A percentile compares a stretch with the other conserved stretches of the same genome.
Conservation (phyloP, 2,797 vertebrate genomes). For the Chaetophractus vellerosus region DNA sequence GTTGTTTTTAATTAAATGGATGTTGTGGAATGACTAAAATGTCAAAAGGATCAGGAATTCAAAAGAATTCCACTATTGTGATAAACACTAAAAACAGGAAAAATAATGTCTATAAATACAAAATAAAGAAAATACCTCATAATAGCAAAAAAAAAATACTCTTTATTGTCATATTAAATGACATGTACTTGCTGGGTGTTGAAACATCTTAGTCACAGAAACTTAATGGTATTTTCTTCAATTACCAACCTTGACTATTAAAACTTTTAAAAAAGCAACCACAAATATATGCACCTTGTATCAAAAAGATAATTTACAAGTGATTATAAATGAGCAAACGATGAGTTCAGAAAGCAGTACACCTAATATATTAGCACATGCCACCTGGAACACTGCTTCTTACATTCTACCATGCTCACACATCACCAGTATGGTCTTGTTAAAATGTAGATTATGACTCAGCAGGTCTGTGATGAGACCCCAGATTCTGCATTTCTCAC, state of each 20-base stretch:
- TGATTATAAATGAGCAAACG: neutral
- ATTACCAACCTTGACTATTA: neutral
- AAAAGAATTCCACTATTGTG: neutral
- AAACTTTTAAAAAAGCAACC: neutral
- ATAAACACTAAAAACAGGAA: neutral
- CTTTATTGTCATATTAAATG: neutral
- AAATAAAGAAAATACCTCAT: neutral
- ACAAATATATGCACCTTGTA: neutral
- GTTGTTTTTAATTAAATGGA: neutral
- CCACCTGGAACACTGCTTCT: neutral
- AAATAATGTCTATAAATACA: neutral
- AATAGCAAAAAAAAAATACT: conserved; percentile 5
- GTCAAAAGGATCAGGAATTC: neutral
- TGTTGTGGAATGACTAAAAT: conserved; percentile 29
- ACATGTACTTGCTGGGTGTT: neutral
- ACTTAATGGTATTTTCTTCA: neutral
- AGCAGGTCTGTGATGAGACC: neutral
- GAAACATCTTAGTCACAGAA: neutral
- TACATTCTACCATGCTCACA: no score
- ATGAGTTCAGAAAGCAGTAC: neutral
- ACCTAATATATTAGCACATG: neutral
- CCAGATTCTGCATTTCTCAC: neutral
- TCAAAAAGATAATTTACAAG: neutral
- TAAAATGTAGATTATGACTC: neutral
- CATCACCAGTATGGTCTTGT: neutral